Base-by-base conservation (phyloP, 1,140 invertebrate species). In the Pogonomyrmex barbatus region DNA sequence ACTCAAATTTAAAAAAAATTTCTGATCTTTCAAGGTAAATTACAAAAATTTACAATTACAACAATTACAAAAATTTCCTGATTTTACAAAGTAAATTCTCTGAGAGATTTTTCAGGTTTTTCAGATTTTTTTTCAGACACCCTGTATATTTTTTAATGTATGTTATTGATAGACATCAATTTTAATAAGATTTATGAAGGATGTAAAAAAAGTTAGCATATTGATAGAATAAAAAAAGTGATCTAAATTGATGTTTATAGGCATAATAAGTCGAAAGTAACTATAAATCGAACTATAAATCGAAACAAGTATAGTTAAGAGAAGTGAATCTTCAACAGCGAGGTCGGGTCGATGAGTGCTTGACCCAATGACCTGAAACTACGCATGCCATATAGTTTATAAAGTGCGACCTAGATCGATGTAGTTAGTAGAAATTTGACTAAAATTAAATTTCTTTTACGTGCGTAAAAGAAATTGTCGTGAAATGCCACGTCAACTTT, bases 301-400 rank as follows among this genome's bases (percentile, higher is more conserved):
- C 30, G 67, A 42, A 56, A 52, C 36, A 56, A 52, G 39, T 67
- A 24, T 56, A 84, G 4, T 33, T 24, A 24, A 56, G 12, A 76
- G 81, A 85, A 85, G 52, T 87, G 60, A 67, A 87, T 87, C 24
- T 84, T 87, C 82, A 87, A 87, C 73, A 85, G 39, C 60, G 52
- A 71, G 68, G 17, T 73, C 79, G 68, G 79, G 56, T 83, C 70
- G 62, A 62, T 70, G 58, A 50, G 50, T 50, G 81, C 79, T 60
- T 83, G 81, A 81, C 70, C 79, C 39, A 73, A 58, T 75, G 86
- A 87, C 86, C 79, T 85, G 81, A 36, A 79, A 68, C 39, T 39
- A 63, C 52, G 63, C 45, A 68, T 62, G 39, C 42, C 52, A 52
- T 68, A 70, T 70, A 70, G 84, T 83, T 86, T 67, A 68, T 30